Percentiles rank a stretch among this genome's conserved stretches.
phyloP scores from a whole-genome alignment of 2,888 invertebrate species.

The Aphidoletes aphidimyza region DNA sequence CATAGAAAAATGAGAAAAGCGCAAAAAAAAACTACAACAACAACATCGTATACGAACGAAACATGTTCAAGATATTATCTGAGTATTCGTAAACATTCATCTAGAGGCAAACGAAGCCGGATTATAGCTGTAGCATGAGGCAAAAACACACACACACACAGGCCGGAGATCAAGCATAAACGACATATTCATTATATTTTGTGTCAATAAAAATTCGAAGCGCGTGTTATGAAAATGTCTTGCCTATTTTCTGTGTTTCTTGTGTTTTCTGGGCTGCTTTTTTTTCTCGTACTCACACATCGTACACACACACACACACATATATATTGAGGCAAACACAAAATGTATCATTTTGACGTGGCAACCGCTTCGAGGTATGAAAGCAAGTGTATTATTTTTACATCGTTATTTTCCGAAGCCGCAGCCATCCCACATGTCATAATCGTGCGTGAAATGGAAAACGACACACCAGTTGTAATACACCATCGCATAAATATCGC shows the following conservation, averaged over 20 bases:
- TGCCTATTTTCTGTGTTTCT: not conserved
- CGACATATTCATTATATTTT: conserved; percentile 51
- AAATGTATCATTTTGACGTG: conserved; percentile 43
- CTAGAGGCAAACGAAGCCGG: conserved; percentile 10
- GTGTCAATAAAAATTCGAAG: conserved; percentile 50
- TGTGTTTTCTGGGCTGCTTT: not conserved
- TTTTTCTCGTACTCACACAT: not conserved
- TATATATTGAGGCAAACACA: not conserved
- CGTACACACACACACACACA: no score
- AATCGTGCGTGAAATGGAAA: conserved; percentile 45
- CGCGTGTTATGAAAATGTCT: conserved; percentile 43
- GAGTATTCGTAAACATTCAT: not conserved
- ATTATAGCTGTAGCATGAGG: not conserved
- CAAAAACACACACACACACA: no score
- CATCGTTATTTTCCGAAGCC: not conserved
- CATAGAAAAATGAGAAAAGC: not conserved
- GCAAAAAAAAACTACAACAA: not conserved
- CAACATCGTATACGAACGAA: not conserved
- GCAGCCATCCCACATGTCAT: conserved; percentile 40
- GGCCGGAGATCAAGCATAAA: not conserved
- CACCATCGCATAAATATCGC: conserved; percentile 11
- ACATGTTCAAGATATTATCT: conserved; percentile 52
- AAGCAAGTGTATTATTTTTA: conserved; percentile 53
- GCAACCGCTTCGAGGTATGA: not conserved
- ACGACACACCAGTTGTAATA: conserved; percentile 49